Percentiles rank a stretch among this genome's conserved stretches.
Evolutionary conservation across 2,888 invertebrate genomes (phyloP).

Genomic region (Pseudeuparius sepicola): DNA sequence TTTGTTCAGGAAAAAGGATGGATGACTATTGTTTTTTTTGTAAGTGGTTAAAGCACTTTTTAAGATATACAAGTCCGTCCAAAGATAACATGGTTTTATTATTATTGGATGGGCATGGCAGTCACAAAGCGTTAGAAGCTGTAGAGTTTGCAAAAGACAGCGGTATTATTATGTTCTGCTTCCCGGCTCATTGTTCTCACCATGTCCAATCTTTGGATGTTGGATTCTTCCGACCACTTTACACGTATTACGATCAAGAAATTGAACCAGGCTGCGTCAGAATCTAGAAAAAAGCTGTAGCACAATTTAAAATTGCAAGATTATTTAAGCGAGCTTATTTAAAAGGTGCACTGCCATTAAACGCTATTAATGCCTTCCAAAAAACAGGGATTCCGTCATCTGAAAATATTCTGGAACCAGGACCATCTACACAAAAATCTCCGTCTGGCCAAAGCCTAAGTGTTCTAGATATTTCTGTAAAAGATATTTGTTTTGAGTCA

Average conservation of each 20-base stretch:
- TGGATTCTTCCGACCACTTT: neutral
- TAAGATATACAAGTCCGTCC: slow-evolving; percentile 15
- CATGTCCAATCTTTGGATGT: no score
- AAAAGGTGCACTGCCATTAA: neutral
- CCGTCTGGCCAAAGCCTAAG: no score
- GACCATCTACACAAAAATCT: no score
- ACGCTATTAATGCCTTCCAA: no score
- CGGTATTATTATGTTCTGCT: slow-evolving; percentile 31
- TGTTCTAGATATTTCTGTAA: no score
- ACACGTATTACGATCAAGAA: slow-evolving; percentile 1
- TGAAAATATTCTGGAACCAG: no score
- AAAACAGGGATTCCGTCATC: no score
- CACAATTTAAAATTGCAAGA: neutral
- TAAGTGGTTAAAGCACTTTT: slow-evolving; percentile 21
- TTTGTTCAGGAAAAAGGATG: slow-evolving; percentile 19
- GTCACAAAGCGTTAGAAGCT: slow-evolving; percentile 24
- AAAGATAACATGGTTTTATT: slow-evolving; percentile 24
- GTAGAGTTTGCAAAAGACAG: slow-evolving; percentile 24
- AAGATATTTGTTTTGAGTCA: no score
- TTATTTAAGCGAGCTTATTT: slow-evolving; percentile 1
- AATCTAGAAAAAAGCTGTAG: no score
- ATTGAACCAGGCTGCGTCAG: no score
- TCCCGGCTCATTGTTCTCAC: no score
- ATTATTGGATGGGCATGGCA: slow-evolving; percentile 32
- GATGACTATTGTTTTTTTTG: slow-evolving; percentile 27